Evolutionary conservation across 2,113 vertebrate species (phyloP).

Genomic region (Ochotona curzoniae): DNA sequence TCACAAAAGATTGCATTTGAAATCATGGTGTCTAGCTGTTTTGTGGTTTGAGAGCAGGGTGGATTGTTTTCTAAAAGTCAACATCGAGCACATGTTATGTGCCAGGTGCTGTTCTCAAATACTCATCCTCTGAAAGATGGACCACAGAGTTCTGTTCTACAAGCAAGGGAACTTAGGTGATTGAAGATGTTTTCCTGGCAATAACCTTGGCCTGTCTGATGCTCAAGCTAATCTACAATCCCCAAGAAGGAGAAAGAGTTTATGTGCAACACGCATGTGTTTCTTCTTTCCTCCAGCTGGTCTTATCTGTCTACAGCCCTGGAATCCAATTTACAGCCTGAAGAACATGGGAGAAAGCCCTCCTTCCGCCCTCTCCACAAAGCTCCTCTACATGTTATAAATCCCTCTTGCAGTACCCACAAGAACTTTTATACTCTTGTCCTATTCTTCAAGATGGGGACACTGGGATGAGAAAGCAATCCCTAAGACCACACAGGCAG

Average conservation of each 20-base stretch:
- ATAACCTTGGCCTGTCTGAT: background rate
- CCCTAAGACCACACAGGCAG: slow-evolving; percentile 20
- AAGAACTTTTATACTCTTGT: background rate
- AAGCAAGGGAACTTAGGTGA: background rate
- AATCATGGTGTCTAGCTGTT: background rate
- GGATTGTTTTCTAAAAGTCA: background rate
- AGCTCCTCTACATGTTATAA: background rate
- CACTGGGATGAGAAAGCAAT: background rate
- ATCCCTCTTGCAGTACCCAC: background rate
- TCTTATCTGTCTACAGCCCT: background rate
- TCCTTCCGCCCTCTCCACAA: background rate
- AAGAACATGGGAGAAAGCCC: background rate
- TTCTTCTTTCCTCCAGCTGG: background rate
- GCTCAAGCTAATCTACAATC: background rate
- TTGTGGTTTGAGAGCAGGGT: background rate
- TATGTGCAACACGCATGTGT: background rate
- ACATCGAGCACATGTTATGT: background rate
- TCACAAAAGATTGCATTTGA: background rate
- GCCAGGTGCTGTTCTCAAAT: background rate
- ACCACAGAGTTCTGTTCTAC: background rate
- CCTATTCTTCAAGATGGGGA: slow-evolving; percentile 35
- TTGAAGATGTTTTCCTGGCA: background rate
- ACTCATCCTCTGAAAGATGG: background rate
- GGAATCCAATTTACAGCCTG: background rate
- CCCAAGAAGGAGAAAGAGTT: background rate